Evolutionary conservation across 2,797 vertebrate genomes (phyloP).

Genomic region (Sebastiscus albofasciatus): DNA sequence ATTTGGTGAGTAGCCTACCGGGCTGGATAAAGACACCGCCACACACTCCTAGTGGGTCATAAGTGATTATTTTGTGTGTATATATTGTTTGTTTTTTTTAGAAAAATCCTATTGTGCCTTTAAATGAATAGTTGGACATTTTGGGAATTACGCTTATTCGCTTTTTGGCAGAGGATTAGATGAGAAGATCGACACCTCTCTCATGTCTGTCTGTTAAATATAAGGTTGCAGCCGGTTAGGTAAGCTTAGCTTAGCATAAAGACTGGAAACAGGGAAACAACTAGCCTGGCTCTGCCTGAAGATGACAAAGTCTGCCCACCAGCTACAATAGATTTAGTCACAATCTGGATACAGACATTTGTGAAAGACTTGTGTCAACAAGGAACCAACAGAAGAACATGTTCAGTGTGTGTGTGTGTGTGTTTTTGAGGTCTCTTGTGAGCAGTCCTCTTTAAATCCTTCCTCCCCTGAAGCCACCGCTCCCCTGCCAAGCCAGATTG

Average conservation of each 20-base stretch:
- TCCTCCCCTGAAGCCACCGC: slow-evolving; percentile 47
- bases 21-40: background rate
- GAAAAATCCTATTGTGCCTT: background rate
- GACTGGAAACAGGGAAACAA: background rate
- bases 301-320: background rate
- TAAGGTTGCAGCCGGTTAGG: background rate
- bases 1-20: too few relatives aligned
- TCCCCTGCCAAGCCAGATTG: slow-evolving; percentile 58
- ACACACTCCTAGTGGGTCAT: background rate
- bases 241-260: background rate
- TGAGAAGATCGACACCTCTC: background rate
- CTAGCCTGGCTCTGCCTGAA: background rate
- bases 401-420: background rate
- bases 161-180: background rate
- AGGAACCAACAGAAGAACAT: background rate
- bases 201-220: background rate
- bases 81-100: too few relatives aligned
- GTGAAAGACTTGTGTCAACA: background rate
- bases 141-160: background rate
- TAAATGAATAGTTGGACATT: background rate
- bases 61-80: background rate
- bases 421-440: slow-evolving; percentile 27
- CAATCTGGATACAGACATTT: background rate
- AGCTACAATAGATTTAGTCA: background rate
- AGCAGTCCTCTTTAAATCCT: slow-evolving; percentile 10